Evolutionary conservation across 2,797 vertebrate genomes (phyloP), one percentile per base, ranked within the genome.

Genomic region (Cossypha caffra): DNA sequence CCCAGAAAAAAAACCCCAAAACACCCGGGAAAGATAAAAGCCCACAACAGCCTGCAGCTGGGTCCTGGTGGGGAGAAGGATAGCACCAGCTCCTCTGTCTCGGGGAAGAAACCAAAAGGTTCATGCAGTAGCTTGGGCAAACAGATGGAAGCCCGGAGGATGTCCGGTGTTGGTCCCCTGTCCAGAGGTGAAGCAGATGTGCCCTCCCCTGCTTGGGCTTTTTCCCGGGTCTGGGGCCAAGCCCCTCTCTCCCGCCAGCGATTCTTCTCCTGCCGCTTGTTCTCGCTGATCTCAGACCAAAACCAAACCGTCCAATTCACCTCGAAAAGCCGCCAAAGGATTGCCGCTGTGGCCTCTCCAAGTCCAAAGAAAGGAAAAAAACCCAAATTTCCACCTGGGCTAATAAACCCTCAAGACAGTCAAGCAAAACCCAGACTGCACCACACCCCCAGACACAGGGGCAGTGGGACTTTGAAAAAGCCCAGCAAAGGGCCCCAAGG

Each of bases 211-310:
- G 16, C 35, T 16, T 4, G 1, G 37, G 55, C 7, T 43, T 61
- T 61, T 31, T 11, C 66, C 3, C 3, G 26, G 47, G 9, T 35
- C 20, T 14, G 55, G n/a, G 45, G 26, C 78, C 1, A 2, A 5
- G 23, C 28, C 29, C 17, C 52, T 28, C 35, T 8, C 24, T 19
- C 14, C 29, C 0, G 0, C n/a, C 2, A 0, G 19, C 2, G 0
- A 9, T n/a, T 26, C 40, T 20, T 26, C 42, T 31, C 28, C 40
- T 57, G 52, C 9, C 5, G 0, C 9, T 48, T 48, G 29, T 40
- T 50, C 25, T 58, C 16, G 11, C 63, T 40, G 15, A 4, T 29
- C 29, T 50, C 5, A 1, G 35, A 24, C 35, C 31, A 28, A 33
- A 68, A 19, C 35, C 6, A 1, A 23, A 8, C 35, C 1, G 1